Conservation (phyloP, 2,888 invertebrate species). For the Chironomus tentans region DNA sequence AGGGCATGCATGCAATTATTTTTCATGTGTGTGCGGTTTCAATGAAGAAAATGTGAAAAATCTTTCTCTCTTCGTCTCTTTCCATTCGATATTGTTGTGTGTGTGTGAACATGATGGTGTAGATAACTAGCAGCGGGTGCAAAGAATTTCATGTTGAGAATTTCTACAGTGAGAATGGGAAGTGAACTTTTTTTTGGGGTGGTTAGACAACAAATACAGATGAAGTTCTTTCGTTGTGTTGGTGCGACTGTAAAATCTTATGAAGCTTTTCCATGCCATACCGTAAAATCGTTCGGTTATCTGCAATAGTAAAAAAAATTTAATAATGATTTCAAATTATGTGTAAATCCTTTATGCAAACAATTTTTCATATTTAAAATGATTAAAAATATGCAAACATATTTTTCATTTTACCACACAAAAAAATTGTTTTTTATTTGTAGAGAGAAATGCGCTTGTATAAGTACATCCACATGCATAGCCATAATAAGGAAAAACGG, state of each 20-base stretch:
- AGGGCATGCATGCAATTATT: neutral
- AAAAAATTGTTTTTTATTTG: neutral
- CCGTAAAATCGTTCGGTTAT: neutral
- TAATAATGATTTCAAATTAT: neutral
- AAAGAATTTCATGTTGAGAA: conserved; percentile 22
- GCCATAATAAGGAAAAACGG: neutral
- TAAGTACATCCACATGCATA: neutral
- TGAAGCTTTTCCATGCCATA: neutral
- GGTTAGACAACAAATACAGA: neutral
- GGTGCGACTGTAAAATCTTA: neutral
- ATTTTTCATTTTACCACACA: neutral
- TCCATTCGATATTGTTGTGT: neutral
- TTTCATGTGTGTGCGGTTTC: neutral
- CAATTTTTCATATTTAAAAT: neutral
- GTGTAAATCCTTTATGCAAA: neutral
- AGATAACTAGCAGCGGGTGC: neutral
- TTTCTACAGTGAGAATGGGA: neutral
- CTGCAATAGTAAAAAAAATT: neutral
- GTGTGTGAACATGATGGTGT: neutral
- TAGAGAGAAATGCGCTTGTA: neutral
- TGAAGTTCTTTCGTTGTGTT: neutral
- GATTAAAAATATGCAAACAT: neutral
- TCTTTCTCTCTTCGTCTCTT: neutral
- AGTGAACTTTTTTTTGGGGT: conserved; percentile 8
- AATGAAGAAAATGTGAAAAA: neutral